Percentiles rank a stretch among this genome's conserved stretches.
Evolutionary conservation across 2,113 vertebrate species (phyloP).

Genomic region (Lepidothrix coronata): DNA sequence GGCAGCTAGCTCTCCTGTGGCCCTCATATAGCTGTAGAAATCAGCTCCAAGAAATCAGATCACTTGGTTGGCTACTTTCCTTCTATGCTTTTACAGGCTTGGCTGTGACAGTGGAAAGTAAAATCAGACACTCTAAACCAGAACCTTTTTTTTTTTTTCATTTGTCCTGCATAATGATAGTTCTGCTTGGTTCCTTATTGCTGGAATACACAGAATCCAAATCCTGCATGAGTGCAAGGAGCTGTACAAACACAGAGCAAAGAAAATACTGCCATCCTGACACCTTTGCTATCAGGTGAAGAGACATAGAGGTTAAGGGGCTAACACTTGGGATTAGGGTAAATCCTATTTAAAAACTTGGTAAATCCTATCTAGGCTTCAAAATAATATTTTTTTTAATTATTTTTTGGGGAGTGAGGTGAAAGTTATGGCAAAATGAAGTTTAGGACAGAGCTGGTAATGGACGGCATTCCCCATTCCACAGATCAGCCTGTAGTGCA

Average conservation of each 20-base stretch:
- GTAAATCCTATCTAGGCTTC: not conserved
- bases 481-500: not conserved
- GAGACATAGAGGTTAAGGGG: not conserved
- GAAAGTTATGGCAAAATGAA: not conserved
- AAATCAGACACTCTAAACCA: not conserved
- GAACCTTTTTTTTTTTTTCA: not conserved
- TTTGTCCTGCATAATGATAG: not conserved
- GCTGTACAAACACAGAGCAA: not conserved
- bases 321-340: not conserved
- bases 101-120: not conserved
- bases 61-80: not conserved
- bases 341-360: not conserved
- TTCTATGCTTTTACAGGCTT: slow-evolving; percentile 10
- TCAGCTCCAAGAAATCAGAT: slow-evolving; percentile 6
- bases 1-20: not conserved
- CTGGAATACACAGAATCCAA: not conserved
- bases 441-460: not conserved
- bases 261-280: not conserved
- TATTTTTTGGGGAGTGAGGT: too few species aligned
- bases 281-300: not conserved
- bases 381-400: not conserved
- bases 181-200: not conserved
- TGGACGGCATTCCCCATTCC: not conserved
- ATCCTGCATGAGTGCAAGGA: not conserved
- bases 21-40: not conserved